A percentile compares a stretch with the other conserved stretches of the same genome.
Evolutionary conservation across 2,113 vertebrate species (phyloP).

Genomic region (Tenrec ecaudatus): DNA sequence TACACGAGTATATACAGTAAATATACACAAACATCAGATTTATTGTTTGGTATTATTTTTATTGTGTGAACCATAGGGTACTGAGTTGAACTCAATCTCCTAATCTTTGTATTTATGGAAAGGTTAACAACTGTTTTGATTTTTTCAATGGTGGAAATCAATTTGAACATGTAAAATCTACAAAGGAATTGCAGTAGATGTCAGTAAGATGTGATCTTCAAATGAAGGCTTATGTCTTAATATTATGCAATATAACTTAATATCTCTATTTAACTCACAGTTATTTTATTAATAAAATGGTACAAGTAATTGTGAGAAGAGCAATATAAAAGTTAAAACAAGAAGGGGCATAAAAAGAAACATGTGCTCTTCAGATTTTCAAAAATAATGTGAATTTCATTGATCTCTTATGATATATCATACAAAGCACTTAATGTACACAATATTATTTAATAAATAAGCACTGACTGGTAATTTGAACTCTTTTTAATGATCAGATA

Average conservation of each 20-base stretch:
- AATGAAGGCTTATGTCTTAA: neutral
- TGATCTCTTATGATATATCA: neutral
- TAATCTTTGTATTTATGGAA: neutral
- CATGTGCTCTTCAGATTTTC: neutral
- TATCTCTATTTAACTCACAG: conserved; percentile 24
- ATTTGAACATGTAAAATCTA: neutral
- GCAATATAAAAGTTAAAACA: conserved; percentile 6
- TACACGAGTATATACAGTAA: neutral
- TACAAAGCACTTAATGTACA: neutral
- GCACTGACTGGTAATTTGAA: neutral
- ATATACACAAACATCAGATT: conserved; percentile 2
- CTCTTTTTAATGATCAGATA: conserved; percentile 17
- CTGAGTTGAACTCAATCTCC: neutral
- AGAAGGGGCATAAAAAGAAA: conserved; percentile 6
- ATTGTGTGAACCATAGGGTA: neutral
- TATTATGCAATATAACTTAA: neutral
- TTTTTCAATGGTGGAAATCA: neutral
- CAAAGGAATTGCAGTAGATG: neutral
- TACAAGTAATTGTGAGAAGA: neutral
- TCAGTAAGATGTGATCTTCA: neutral
- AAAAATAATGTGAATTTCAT: conserved; percentile 21
- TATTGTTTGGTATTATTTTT: conserved; percentile 1
- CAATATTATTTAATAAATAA: conserved; percentile 12
- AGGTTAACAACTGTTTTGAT: neutral
- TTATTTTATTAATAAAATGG: neutral